Percentiles rank a stretch among this genome's conserved stretches.
Conservation (phyloP, 35 echinoderm and acorn worm genomes). For the Holothuria glaberrima region DNA sequence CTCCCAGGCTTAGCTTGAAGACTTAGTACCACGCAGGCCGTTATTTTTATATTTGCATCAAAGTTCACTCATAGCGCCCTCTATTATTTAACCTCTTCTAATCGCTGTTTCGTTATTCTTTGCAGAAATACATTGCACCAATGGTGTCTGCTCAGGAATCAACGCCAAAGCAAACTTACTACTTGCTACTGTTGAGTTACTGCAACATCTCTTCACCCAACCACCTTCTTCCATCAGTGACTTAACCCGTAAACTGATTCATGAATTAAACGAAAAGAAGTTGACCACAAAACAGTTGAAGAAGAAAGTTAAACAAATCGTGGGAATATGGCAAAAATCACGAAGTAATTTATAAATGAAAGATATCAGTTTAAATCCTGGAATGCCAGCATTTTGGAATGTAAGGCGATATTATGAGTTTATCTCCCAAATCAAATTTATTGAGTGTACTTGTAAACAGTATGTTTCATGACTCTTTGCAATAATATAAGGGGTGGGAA, state of each 20-base stretch:
- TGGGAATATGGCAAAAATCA: not conserved
- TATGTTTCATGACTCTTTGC: too few species aligned
- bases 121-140: conserved; percentile 8
- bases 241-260: not conserved
- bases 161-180: conserved; percentile 37
- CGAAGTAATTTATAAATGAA: too few species aligned
- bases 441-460: too few species aligned
- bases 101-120: not conserved
- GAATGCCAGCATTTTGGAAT: too few species aligned
- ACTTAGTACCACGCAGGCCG: not conserved
- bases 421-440: too few species aligned
- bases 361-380: too few species aligned
- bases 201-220: conserved; percentile 10
- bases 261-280: conserved; percentile 20
- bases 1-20: too few species aligned
- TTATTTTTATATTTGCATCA: not conserved
- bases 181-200: conserved; percentile 23
- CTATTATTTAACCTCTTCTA: not conserved
- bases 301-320: not conserved
- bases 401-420: too few species aligned
- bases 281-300: conserved; percentile 5
- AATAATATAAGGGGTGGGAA: too few species aligned
- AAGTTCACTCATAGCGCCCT: not conserved
- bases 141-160: conserved; percentile 27
- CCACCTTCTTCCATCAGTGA: not conserved